These are phyloP conservation scores for Sorex fumeus DNA, from an alignment of 2,113 vertebrate genomes.

Conservation along the genomic window DNA sequence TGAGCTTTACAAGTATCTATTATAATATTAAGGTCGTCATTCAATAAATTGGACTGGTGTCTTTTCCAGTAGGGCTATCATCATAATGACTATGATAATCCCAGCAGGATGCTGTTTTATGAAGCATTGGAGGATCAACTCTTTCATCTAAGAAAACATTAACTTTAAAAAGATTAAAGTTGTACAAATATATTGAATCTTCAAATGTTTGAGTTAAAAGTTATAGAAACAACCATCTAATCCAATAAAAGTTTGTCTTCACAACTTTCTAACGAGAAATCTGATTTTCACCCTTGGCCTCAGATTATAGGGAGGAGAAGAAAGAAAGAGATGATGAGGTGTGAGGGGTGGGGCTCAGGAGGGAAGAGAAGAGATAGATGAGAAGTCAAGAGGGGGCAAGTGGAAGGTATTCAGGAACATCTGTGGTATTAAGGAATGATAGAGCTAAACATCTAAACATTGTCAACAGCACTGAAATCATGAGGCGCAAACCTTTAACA, in stretches of 20 bases:
- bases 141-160: slow-evolving; percentile 66
- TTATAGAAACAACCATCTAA: slow-evolving; percentile 54
- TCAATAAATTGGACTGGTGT: slow-evolving; percentile 54
- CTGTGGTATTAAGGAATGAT: too few species aligned
- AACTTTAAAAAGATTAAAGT: slow-evolving; percentile 65
- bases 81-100: slow-evolving; percentile 20
- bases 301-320: too few species aligned
- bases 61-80: slow-evolving; percentile 52
- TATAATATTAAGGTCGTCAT: slow-evolving; percentile 53
- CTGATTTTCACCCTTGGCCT: not conserved
- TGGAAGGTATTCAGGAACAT: too few species aligned
- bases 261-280: slow-evolving; percentile 48
- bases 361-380: too few species aligned
- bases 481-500: too few species aligned
- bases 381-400: too few species aligned
- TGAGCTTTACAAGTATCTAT: slow-evolving; percentile 62
- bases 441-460: too few species aligned
- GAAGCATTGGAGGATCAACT: slow-evolving; percentile 49
- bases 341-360: too few species aligned
- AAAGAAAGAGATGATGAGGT: too few species aligned
- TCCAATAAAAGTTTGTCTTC: slow-evolving; percentile 9
- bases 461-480: too few species aligned
- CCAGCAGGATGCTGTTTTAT: slow-evolving; percentile 38
- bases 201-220: slow-evolving; percentile 57
- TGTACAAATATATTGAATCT: slow-evolving; percentile 60